Evolutionary conservation across 2,797 vertebrate genomes (phyloP).

Genomic region (Acipenser ruthenus): DNA sequence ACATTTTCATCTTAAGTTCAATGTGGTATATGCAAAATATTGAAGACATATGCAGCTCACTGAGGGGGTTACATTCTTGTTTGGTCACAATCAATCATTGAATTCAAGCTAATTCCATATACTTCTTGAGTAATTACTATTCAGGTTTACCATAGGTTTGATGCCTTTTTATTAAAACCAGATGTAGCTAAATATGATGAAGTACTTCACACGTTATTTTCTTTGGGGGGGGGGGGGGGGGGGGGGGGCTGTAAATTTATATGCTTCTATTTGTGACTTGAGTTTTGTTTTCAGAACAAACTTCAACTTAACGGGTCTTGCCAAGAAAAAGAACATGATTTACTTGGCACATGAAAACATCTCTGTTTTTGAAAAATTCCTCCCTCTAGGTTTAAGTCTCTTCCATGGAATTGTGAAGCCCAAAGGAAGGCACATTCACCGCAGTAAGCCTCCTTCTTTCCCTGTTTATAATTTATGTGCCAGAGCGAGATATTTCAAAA

Average conservation of each 20-base stretch:
- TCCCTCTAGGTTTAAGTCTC: not conserved
- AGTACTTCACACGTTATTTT: not conserved
- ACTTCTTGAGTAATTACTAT: too few relatives aligned
- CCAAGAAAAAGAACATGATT: too few relatives aligned
- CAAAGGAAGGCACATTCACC: slow-evolving; percentile 9
- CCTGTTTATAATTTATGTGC: slow-evolving; percentile 16
- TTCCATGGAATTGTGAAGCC: slow-evolving; percentile 5
- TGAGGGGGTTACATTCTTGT: not conserved
- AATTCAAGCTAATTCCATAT: not conserved
- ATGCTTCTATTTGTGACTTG: not conserved
- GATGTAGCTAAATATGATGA: not conserved
- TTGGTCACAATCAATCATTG: not conserved
- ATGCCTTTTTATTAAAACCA: not conserved
- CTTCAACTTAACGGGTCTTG: too few relatives aligned
- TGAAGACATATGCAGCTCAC: not conserved
- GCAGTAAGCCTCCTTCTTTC: slow-evolving; percentile 7
- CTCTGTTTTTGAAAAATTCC: too few relatives aligned
- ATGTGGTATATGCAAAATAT: not conserved
- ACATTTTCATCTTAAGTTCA: too few relatives aligned
- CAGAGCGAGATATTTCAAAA: slow-evolving; percentile 12
- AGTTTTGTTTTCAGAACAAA: not conserved
- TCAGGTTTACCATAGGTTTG: too few relatives aligned
- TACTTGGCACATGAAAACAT: too few relatives aligned
- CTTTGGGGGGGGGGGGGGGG: not conserved
- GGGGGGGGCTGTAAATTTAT: not conserved